Evolutionary conservation across 2,888 invertebrate species (phyloP).

Genomic region (Apantesis nais): DNA sequence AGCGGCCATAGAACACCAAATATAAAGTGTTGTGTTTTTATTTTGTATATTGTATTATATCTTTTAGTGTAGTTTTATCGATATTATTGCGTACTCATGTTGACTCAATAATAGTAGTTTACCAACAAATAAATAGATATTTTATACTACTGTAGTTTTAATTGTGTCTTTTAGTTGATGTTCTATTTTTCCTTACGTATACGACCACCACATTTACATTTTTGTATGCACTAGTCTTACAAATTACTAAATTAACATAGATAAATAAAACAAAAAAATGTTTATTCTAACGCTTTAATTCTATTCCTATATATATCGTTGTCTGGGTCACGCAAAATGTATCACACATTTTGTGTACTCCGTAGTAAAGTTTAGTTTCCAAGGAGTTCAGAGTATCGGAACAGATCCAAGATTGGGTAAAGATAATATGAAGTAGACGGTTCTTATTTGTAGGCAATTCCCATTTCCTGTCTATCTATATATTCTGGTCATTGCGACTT

Average conservation of each 20-base stretch:
- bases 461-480: too few relatives aligned
- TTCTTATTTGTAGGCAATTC: too few relatives aligned
- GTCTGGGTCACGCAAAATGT: too few relatives aligned
- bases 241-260: neutral
- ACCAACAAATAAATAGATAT: conserved; percentile 53
- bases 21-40: conserved; percentile 53
- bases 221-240: neutral
- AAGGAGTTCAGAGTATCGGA: too few relatives aligned
- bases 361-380: too few relatives aligned
- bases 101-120: conserved; percentile 49
- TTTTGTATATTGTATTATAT: conserved; percentile 53
- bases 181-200: neutral
- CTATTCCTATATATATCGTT: too few relatives aligned
- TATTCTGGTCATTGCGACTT: too few relatives aligned
- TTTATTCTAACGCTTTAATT: too few relatives aligned
- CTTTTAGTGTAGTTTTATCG: conserved; percentile 39
- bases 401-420: too few relatives aligned
- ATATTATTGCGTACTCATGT: conserved; percentile 48
- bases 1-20: conserved; percentile 63
- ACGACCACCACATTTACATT: neutral
- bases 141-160: conserved; percentile 38
- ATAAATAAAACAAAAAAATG: too few relatives aligned
- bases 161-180: neutral
- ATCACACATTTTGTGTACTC: too few relatives aligned
- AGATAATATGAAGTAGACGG: too few relatives aligned